Percentiles rank a stretch among this genome's conserved stretches.
Evolutionary conservation across 2,888 invertebrate genomes (phyloP).

Genomic region (Heteromurus nitidus): DNA sequence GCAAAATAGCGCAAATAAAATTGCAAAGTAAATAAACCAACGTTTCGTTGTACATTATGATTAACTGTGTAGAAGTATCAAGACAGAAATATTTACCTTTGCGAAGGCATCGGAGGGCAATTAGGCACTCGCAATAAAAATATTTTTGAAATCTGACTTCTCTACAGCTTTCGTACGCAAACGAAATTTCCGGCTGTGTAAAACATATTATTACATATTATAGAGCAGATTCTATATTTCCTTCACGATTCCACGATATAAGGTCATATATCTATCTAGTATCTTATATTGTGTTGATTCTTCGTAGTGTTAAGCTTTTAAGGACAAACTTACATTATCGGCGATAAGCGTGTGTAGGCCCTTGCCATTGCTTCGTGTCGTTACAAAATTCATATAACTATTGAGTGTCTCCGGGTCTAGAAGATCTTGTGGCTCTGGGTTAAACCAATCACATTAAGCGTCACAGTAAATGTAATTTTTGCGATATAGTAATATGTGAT

Average conservation of each 20-base stretch:
- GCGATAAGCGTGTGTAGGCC: conserved; percentile 43
- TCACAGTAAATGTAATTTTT: neutral
- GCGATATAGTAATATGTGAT: neutral
- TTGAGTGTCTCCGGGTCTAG: conserved; percentile 10
- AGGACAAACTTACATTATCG: conserved; percentile 52
- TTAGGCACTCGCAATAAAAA: conserved; percentile 42
- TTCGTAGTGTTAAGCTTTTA: too few relatives aligned
- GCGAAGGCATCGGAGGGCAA: conserved; percentile 38
- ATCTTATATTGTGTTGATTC: too few relatives aligned
- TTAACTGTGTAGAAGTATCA: neutral
- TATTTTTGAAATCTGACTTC: conserved; percentile 50
- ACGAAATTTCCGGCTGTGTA: conserved; percentile 29
- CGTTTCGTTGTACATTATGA: neutral
- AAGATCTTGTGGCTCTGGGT: conserved; percentile 20
- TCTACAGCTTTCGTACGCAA: conserved; percentile 54
- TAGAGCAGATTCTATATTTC: too few relatives aligned
- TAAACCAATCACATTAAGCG: neutral
- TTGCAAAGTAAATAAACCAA: neutral
- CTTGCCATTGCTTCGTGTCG: conserved; percentile 15
- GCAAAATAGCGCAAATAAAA: neutral
- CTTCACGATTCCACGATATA: too few relatives aligned
- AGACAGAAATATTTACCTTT: conserved; percentile 23
- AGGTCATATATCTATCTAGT: too few relatives aligned
- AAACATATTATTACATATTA: too few relatives aligned
- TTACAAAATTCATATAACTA: conserved; percentile 27